Percentiles rank a stretch among this genome's conserved stretches.
Conservation (phyloP, 2,113 vertebrate species). For the Apistogramma diplotaenia region DNA sequence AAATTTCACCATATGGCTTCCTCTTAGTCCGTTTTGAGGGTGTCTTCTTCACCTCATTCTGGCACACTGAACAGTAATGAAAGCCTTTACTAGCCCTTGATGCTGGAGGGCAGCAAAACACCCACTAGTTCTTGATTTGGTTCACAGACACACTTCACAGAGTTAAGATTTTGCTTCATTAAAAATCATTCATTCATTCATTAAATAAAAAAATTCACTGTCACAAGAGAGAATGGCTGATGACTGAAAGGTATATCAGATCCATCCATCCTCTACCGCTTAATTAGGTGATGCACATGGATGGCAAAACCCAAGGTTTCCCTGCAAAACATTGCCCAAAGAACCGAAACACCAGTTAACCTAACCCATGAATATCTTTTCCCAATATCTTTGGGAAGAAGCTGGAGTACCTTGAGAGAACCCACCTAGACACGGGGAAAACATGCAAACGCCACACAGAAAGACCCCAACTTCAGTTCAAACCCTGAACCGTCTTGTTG, state of each 20-base stretch:
- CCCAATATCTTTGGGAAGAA: neutral
- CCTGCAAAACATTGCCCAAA: too few relatives aligned
- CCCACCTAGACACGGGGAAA: neutral
- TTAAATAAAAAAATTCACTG: too few relatives aligned
- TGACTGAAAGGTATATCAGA: neutral
- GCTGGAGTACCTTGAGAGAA: neutral
- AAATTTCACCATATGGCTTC: neutral
- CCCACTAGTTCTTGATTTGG: neutral
- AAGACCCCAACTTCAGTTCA: neutral
- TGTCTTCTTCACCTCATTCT: neutral
- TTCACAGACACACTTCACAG: neutral
- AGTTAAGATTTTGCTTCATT: neutral
- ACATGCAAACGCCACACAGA: neutral
- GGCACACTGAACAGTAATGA: neutral
- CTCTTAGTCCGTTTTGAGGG: neutral
- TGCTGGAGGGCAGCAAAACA: neutral
- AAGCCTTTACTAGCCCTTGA: neutral
- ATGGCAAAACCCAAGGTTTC: too few relatives aligned
- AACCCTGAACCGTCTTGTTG: neutral
- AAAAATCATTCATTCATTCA: too few relatives aligned
- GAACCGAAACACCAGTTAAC: neutral
- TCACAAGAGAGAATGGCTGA: neutral
- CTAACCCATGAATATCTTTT: neutral
- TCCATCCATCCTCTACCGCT: too few relatives aligned
- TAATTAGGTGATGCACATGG: too few relatives aligned